Percentiles rank a stretch among this genome's conserved stretches.
Evolutionary conservation across 2,888 invertebrate genomes (phyloP).

Genomic region (Itoplectis maculator): DNA sequence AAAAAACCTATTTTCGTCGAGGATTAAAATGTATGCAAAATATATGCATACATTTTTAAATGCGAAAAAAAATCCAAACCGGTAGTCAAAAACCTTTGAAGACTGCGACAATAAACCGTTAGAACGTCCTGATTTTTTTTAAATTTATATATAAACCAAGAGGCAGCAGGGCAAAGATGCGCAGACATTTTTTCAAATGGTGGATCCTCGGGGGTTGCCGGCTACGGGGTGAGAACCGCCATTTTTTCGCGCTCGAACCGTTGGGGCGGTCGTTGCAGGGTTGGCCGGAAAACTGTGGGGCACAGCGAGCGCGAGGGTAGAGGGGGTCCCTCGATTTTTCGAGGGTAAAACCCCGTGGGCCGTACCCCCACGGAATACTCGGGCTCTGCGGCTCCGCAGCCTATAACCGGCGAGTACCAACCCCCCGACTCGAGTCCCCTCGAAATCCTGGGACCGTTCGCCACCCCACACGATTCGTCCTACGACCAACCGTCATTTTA

Average conservation of each 20-base stretch:
- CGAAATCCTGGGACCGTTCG: conserved; percentile 18
- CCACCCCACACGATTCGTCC: conserved; percentile 38
- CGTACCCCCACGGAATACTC: conserved; percentile 50
- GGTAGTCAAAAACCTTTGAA: conserved; percentile 46
- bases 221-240: conserved; percentile 46
- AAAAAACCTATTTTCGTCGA: background rate
- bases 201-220: conserved; percentile 36
- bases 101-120: conserved; percentile 39
- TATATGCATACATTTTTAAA: background rate
- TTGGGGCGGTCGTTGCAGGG: conserved; percentile 43
- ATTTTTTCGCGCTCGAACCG: conserved; percentile 59
- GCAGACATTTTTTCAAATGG: conserved; percentile 64
- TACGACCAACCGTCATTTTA: conserved; percentile 64
- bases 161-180: conserved; percentile 8
- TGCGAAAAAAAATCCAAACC: conserved; percentile 22
- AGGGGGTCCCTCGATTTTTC: conserved; percentile 35
- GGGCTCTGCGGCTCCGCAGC: conserved; percentile 3
- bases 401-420: conserved; percentile 54
- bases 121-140: conserved; percentile 31
- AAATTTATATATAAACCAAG: conserved; percentile 15
- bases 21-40: background rate
- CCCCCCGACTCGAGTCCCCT: conserved; percentile 7
- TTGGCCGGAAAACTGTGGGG: conserved; percentile 52
- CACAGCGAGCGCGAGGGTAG: conserved; percentile 43
- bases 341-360: conserved; percentile 52